These are phyloP conservation scores for Bos taurus DNA, from an alignment of 2,113 vertebrate genomes.

Conservation along the genomic window DNA sequence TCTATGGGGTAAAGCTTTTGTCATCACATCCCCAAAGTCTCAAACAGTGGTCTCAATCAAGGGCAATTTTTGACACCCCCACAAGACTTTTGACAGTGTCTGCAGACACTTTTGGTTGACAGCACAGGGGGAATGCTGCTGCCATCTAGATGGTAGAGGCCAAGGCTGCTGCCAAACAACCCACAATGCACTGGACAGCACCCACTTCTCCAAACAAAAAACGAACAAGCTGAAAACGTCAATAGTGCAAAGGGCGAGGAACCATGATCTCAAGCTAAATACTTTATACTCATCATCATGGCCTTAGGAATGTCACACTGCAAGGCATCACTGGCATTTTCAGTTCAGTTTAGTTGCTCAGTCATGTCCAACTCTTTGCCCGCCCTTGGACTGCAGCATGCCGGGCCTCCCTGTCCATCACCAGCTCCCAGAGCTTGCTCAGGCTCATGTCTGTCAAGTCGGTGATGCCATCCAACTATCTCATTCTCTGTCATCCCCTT, in stretches of 20 bases:
- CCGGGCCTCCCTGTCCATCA: too few relatives aligned
- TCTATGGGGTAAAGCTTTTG: neutral
- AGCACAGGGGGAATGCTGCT: neutral
- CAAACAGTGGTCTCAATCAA: neutral
- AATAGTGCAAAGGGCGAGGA: neutral
- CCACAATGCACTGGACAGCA: neutral
- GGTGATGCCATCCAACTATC: too few relatives aligned
- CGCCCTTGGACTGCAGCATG: too few relatives aligned
- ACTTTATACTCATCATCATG: neutral
- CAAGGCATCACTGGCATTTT: neutral
- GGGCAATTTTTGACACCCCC: neutral
- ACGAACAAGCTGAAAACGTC: neutral
- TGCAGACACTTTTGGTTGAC: neutral
- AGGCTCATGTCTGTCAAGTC: too few relatives aligned
- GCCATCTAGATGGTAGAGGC: neutral
- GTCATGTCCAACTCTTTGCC: too few relatives aligned
- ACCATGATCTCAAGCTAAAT: neutral
- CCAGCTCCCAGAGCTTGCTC: too few relatives aligned
- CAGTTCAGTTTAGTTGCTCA: too few relatives aligned
- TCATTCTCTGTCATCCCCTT: too few relatives aligned
- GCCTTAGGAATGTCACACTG: neutral
- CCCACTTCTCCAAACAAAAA: neutral
- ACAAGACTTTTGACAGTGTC: neutral
- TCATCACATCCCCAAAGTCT: neutral
- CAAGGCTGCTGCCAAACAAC: neutral